These are phyloP conservation scores for Helobdella robusta DNA, from an alignment of 2,888 invertebrate species.

Conservation along the genomic window DNA sequence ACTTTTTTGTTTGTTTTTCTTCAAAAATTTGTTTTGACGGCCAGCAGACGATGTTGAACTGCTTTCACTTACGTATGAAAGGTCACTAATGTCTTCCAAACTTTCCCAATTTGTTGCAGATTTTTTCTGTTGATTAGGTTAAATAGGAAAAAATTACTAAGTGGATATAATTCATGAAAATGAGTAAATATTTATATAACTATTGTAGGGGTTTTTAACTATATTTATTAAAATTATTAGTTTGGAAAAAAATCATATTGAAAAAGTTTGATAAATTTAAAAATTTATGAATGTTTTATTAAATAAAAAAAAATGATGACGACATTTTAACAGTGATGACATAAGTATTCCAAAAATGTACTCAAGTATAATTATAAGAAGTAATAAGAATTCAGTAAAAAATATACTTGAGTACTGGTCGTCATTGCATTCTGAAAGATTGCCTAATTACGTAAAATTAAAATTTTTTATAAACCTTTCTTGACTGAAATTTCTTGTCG, in stretches of 20 bases:
- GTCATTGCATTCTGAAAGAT: too few relatives aligned
- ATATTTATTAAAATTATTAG: background rate
- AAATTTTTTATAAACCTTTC: too few relatives aligned
- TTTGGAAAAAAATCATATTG: background rate
- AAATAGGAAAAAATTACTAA: background rate
- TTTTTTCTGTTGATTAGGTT: background rate
- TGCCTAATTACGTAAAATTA: too few relatives aligned
- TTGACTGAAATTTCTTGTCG: too few relatives aligned
- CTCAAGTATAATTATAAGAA: background rate
- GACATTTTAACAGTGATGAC: too few relatives aligned
- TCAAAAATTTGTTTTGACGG: constrained; percentile 14
- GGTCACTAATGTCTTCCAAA: constrained; percentile 19
- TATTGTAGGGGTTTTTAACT: too few relatives aligned
- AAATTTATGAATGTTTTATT: background rate
- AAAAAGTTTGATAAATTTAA: background rate
- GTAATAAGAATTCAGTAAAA: background rate
- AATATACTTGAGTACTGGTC: background rate
- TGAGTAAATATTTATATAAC: background rate
- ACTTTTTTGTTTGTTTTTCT: background rate
- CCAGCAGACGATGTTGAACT: background rate
- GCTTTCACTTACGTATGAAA: constrained; percentile 3
- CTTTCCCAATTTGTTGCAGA: constrained; percentile 9
- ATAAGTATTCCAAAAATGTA: too few relatives aligned
- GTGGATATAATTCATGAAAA: background rate
- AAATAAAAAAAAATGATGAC: background rate